Base-by-base conservation (phyloP, 2,113 vertebrate genomes). In the Mixornis gularis region DNA sequence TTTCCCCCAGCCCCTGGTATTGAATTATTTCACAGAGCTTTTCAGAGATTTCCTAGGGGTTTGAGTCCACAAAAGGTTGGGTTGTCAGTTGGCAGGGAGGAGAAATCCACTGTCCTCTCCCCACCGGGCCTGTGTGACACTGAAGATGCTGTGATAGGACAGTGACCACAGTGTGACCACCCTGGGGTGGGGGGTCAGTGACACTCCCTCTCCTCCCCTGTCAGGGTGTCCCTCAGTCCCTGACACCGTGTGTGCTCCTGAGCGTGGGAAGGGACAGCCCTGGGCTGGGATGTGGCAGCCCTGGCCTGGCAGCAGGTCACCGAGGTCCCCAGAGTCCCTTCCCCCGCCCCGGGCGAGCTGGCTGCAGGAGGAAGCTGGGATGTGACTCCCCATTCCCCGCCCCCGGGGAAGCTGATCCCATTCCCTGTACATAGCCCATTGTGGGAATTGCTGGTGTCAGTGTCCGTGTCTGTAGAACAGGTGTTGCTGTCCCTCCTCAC, bases 391-490 rank as follows among this genome's bases (percentile, higher is more conserved):
- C 24, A 0, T 65, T 41, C 38, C 58, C 85, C 3, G 6, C 16
- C 43, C 59, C 51, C 30, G 7, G 60, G 70, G 70, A 58, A 65
- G 82, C 60, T 25, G 82, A 30, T 85, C 68, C 78, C 77, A 6
- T 81, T 69, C 89, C 69, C 70, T 96, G 94, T 96, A 95, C 81
- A 92, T 94, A 78, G 53, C 65, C 85, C 92, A 25, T 69, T 46
- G 94, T 93, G 93, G 95, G 90, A 90, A 58, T 95, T 92, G 96
- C 95, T 93, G 94, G 40, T 95, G 95, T 96, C 64, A 12, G 95
- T 97, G 92, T 97, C 92, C 77, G 71, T 95, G 92, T 93, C 94
- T 87, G 93, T 93, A 84, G 76, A 65, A 55, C 79, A 79, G 95
- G 78, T 92, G 76, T 91, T 83, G 55, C 93, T 77, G 84, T 78